A percentile compares a stretch with the other conserved stretches of the same genome.
Evolutionary conservation across 2,888 invertebrate species (phyloP).

Genomic region (Perithous albicinctus): DNA sequence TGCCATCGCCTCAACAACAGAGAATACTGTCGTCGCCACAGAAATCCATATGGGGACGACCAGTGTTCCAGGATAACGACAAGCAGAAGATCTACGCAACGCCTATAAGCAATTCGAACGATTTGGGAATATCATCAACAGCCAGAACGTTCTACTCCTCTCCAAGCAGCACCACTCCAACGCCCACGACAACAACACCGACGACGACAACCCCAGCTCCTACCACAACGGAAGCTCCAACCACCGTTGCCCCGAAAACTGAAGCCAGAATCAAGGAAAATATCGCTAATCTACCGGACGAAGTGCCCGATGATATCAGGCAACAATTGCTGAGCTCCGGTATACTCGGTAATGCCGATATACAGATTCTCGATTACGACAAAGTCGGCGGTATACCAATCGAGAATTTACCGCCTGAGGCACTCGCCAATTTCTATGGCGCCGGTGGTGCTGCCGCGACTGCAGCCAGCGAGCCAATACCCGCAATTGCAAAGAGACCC

Average conservation of each 20-base stretch:
- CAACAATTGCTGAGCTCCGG: slow-evolving; percentile 94
- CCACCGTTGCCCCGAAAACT: slow-evolving; percentile 85
- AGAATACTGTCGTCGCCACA: slow-evolving; percentile 75
- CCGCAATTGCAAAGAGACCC: slow-evolving; percentile 87
- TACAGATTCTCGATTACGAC: slow-evolving; percentile 94
- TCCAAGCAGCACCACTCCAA: slow-evolving; percentile 83
- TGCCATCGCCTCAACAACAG: slow-evolving; percentile 78
- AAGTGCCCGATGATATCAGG: slow-evolving; percentile 94
- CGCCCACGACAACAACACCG: slow-evolving; percentile 84
- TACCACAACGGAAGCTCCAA: slow-evolving; percentile 85
- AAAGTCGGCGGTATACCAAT: slow-evolving; percentile 94
- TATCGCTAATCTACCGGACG: slow-evolving; percentile 89
- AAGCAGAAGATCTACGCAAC: slow-evolving; percentile 81
- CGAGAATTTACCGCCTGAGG: slow-evolving; percentile 93
- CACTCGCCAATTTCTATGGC: slow-evolving; percentile 93
- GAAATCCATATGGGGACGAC: slow-evolving; percentile 80
- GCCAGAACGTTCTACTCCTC: slow-evolving; percentile 84
- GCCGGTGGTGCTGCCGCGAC: slow-evolving; percentile 93
- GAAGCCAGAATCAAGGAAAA: slow-evolving; percentile 85
- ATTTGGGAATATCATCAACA: slow-evolving; percentile 82
- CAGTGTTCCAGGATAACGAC: slow-evolving; percentile 71
- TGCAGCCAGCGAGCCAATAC: slow-evolving; percentile 89
- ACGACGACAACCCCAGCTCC: slow-evolving; percentile 86
- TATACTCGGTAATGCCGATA: slow-evolving; percentile 94
- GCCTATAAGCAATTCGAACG: slow-evolving; percentile 76